Evolutionary conservation across 2,888 invertebrate genomes (phyloP).

Genomic region (Mimumesa dahlbomi): DNA sequence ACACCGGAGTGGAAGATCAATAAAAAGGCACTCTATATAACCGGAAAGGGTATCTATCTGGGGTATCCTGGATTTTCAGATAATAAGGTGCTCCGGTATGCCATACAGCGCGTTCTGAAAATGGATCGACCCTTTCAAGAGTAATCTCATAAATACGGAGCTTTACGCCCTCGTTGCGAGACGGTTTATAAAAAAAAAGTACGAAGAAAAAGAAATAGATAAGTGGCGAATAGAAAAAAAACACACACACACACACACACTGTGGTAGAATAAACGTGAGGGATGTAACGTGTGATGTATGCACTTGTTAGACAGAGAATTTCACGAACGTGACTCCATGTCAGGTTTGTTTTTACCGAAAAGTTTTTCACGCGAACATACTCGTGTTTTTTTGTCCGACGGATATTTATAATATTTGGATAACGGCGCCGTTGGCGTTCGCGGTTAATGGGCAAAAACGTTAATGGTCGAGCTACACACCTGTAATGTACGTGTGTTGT

Average conservation of each 20-base stretch:
- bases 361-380: slow-evolving; percentile 1
- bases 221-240: not conserved
- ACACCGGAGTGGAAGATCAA: slow-evolving; percentile 36
- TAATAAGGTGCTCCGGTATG: slow-evolving; percentile 65
- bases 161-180: slow-evolving; percentile 40
- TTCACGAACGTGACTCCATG: slow-evolving; percentile 1
- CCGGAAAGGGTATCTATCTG: slow-evolving; percentile 36
- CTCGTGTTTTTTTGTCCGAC: not conserved
- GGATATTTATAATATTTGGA: not conserved
- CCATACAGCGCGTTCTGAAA: slow-evolving; percentile 55
- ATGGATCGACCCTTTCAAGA: slow-evolving; percentile 64
- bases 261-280: not conserved
- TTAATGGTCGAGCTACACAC: slow-evolving; percentile 35
- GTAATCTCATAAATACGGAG: slow-evolving; percentile 66
- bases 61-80: slow-evolving; percentile 56
- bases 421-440: not conserved
- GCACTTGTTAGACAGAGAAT: not conserved
- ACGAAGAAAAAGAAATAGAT: slow-evolving; percentile 8
- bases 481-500: not conserved
- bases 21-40: slow-evolving; percentile 52
- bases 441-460: slow-evolving; percentile 39
- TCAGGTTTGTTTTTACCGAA: not conserved
- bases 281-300: not conserved
- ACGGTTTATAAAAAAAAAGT: slow-evolving; percentile 41
- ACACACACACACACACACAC: no score